Base-by-base conservation (phyloP, 2,888 invertebrate species). In the Conops quadrifasciatus region DNA sequence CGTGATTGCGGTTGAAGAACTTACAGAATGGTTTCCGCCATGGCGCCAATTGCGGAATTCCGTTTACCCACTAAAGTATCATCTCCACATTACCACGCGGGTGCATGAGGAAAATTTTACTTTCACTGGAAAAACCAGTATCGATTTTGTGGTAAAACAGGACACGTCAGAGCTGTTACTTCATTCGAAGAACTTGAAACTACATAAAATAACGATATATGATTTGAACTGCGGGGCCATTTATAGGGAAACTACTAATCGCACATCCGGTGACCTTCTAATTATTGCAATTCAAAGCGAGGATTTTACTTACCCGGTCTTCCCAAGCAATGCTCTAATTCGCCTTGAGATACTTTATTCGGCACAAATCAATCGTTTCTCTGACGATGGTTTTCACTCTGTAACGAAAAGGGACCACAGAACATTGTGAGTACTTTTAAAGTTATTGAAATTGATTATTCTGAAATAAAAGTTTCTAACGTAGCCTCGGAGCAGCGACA, bases 11-110 rank as follows among this genome's bases (percentile, higher is more conserved):
- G n/a, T n/a, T n/a, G n/a, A n/a, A n/a, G n/a, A n/a, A n/a, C n/a
- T n/a, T n/a, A n/a, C n/a, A n/a, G n/a, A n/a, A n/a, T n/a, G n/a
- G n/a, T n/a, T n/a, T n/a, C n/a, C n/a, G n/a, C n/a, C n/a, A n/a
- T n/a, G n/a, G n/a, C n/a, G n/a, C n/a, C n/a, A n/a, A n/a, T n/a
- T 91, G 71, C 90, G 90, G 0, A 87, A 85, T 2, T 86, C 87
- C 75, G 85, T 90, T 69, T 80, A 80, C 11, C 91, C 91, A 0
- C 73, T 81, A 45, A 88, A 87, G 78, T 91, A 90, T 80, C 86
- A 88, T 76, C 76, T 85, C 51, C 80, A 82, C 65, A 78, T 86
- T 11, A 72, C 71, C 30, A 84, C 76, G 9, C 75, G 78, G 45
- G 79, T 85, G 56, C 83, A 86, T 75, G 73, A 73, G 36, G 80